Percentiles rank a stretch among this genome's conserved stretches.
These are phyloP conservation scores for Acrocephalus kingi DNA, from an alignment of 2,113 vertebrate genomes.

Conservation along the genomic window DNA sequence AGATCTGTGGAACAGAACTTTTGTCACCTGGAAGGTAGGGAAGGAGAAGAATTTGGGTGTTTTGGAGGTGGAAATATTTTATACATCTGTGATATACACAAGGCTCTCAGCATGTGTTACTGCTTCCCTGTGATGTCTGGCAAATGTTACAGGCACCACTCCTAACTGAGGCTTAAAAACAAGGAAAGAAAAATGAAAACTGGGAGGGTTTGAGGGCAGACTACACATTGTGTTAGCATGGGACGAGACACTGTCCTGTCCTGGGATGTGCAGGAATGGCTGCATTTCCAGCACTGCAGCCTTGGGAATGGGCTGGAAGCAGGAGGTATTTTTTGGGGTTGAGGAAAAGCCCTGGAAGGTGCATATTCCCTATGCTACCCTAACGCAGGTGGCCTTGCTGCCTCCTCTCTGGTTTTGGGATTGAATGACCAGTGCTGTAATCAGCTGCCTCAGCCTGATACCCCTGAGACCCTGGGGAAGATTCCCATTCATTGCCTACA, in stretches of 20 bases:
- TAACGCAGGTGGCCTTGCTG: neutral
- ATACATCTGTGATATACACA: slow-evolving; percentile 11
- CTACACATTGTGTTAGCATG: rapidly evolving
- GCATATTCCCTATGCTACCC: neutral
- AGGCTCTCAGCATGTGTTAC: slow-evolving; percentile 10
- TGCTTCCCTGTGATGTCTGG: neutral
- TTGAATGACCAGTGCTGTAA: neutral
- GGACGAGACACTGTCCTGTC: neutral
- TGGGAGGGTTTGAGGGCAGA: neutral
- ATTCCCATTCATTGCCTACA: neutral
- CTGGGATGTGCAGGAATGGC: neutral
- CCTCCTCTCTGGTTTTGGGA: neutral
- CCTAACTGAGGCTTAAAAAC: neutral
- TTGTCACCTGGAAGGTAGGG: slow-evolving; percentile 15
- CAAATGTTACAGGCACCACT: slow-evolving; percentile 12
- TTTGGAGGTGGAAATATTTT: neutral
- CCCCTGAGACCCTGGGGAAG: neutral
- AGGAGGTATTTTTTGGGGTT: neutral
- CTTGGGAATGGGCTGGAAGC: neutral
- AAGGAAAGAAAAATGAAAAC: neutral
- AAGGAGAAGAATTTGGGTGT: neutral
- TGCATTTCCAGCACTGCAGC: neutral
- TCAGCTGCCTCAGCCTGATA: neutral
- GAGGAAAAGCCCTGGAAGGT: neutral
- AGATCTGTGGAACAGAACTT: neutral